Evolutionary conservation across 2,888 invertebrate genomes (phyloP).

Genomic region (Helleia helle): DNA sequence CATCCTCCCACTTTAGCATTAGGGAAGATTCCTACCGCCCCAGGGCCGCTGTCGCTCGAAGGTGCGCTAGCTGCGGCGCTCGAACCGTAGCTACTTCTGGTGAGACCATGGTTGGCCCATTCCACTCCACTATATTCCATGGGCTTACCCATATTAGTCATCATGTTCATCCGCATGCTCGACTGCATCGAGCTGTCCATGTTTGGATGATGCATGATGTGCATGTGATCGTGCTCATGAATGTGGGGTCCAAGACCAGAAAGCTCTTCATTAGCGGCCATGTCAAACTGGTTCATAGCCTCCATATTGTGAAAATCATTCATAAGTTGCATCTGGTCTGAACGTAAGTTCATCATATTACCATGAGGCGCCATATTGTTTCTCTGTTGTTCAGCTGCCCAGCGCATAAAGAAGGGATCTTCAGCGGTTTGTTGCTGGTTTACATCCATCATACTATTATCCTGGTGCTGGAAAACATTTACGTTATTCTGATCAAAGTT

Average conservation of each 20-base stretch:
- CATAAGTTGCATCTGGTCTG: background rate
- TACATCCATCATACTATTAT: conserved; percentile 2
- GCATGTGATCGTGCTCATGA: conserved; percentile 14
- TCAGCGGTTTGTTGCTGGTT: conserved; percentile 7
- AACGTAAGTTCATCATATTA: background rate
- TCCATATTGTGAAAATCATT: conserved; percentile 4
- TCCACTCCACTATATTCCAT: conserved; percentile 30
- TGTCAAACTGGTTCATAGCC: background rate
- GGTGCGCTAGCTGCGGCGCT: background rate
- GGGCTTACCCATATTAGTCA: conserved; percentile 31
- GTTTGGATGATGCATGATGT: conserved; percentile 29
- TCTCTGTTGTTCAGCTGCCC: background rate
- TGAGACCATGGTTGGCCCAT: conserved; percentile 34
- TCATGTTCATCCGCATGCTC: conserved; percentile 31
- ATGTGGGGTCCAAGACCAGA: background rate
- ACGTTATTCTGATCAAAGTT: conserved; percentile 7
- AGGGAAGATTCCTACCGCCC: conserved; percentile 46
- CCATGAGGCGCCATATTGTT: background rate
- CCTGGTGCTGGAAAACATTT: conserved; percentile 4
- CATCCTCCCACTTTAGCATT: conserved; percentile 52
- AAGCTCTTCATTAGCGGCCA: background rate
- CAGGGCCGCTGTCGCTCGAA: conserved; percentile 17
- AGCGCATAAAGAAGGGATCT: conserved; percentile 6
- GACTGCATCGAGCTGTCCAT: conserved; percentile 31
- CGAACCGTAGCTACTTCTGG: conserved; percentile 35